These are phyloP conservation scores for Hippocampus comes DNA, from an alignment of 2,113 vertebrate genomes.

Conservation along the genomic window DNA sequence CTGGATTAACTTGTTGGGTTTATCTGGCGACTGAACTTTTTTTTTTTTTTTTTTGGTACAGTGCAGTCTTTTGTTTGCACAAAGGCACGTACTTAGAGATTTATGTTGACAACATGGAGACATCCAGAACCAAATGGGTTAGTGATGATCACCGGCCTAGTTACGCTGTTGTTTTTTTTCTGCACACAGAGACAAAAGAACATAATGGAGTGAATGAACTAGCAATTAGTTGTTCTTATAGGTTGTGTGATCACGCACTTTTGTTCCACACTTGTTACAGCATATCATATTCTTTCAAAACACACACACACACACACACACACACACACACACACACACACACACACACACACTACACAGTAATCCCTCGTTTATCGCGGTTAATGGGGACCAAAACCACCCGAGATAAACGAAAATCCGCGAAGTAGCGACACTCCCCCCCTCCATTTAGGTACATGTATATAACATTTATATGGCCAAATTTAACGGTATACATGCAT, in stretches of 20 bases:
- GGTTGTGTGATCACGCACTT: background rate
- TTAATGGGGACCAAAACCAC: too few relatives aligned
- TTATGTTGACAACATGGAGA: conserved; percentile 6
- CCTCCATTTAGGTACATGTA: too few relatives aligned
- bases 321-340: too few relatives aligned
- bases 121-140: conserved; percentile 16
- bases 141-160: conserved; percentile 10
- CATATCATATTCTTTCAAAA: background rate
- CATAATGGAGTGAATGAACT: background rate
- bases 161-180: background rate
- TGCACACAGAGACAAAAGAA: background rate
- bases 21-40: conserved; percentile 32
- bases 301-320: background rate
- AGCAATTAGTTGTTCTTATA: background rate
- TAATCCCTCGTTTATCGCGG: too few relatives aligned
- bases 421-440: too few relatives aligned
- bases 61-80: conserved; percentile 42
- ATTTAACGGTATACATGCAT: too few relatives aligned
- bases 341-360: too few relatives aligned
- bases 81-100: background rate
- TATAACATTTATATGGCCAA: too few relatives aligned
- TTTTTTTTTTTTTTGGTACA: conserved; percentile 12
- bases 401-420: too few relatives aligned
- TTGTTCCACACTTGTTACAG: background rate
- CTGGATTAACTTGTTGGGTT: conserved; percentile 62